phyloP scores from a whole-genome alignment of 2,113 vertebrate species.

The Rana temporaria region DNA sequence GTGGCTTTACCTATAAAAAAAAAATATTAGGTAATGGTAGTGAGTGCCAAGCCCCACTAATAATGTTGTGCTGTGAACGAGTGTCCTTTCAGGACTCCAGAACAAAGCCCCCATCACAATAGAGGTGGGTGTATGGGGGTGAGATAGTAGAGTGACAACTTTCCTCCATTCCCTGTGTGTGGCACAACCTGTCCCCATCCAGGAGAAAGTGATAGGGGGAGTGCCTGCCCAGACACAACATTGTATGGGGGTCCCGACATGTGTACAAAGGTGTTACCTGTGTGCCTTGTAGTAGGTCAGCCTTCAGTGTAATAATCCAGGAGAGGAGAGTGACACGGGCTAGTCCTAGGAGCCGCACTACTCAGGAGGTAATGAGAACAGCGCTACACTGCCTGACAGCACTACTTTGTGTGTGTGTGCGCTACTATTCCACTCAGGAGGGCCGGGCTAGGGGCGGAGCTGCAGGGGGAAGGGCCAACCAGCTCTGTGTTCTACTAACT shows the following conservation, averaged over 20 bases:
- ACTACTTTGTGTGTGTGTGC: background rate
- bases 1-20: too few relatives aligned
- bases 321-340: background rate
- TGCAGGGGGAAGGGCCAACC: too few relatives aligned
- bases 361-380: background rate
- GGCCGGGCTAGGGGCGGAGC: too few relatives aligned
- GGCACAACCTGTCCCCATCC: too few relatives aligned
- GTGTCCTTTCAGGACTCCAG: too few relatives aligned
- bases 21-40: too few relatives aligned
- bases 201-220: slow-evolving; percentile 10
- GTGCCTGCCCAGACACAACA: background rate
- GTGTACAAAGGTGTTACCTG: background rate
- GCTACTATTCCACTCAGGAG: too few relatives aligned
- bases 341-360: too few relatives aligned
- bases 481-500: too few relatives aligned
- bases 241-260: background rate
- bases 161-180: background rate
- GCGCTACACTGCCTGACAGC: background rate
- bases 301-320: background rate
- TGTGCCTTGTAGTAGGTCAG: too few relatives aligned
- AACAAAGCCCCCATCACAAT: slow-evolving; percentile 1
- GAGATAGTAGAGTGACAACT: slow-evolving; percentile 14
- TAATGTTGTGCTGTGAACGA: too few relatives aligned
- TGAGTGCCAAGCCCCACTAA: too few relatives aligned
- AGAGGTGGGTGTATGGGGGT: slow-evolving; percentile 34